Conservation (phyloP, 1,140 invertebrate species). For the Pemphigus obesinymphae region DNA sequence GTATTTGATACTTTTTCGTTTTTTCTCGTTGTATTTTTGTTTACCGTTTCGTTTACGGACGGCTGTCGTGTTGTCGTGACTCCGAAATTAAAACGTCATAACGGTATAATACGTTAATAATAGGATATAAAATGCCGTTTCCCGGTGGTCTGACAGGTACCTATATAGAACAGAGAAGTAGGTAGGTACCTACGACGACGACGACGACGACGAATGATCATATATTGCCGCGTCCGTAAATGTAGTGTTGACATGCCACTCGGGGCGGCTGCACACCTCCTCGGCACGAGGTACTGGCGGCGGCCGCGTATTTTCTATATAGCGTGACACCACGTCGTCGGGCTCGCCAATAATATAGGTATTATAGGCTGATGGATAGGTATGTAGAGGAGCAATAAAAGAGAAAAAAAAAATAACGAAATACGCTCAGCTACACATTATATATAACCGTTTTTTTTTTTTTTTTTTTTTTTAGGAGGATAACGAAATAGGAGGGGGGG, state of each 20-base stretch:
- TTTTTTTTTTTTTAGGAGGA: too few relatives aligned
- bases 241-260: conserved; percentile 38
- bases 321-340: conserved; percentile 31
- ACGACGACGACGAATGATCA: conserved; percentile 10
- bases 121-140: conserved; percentile 12
- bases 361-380: background rate
- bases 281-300: too few relatives aligned
- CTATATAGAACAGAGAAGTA: too few relatives aligned
- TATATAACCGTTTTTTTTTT: background rate
- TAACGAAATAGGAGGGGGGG: background rate
- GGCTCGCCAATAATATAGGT: background rate
- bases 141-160: too few relatives aligned
- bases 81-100: conserved; percentile 31
- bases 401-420: background rate
- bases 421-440: too few relatives aligned
- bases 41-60: background rate
- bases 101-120: conserved; percentile 40
- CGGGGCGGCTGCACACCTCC: background rate
- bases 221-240: background rate
- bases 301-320: background rate
- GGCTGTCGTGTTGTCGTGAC: conserved; percentile 5
- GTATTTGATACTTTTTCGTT: too few relatives aligned
- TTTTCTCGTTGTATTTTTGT: background rate
- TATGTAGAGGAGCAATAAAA: background rate
- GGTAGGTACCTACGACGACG: background rate